These are phyloP conservation scores for Turritopsis dohrnii DNA, from an alignment of 30 jellyfish, hydroid and myxozoan genomes.

Conservation along the genomic window DNA sequence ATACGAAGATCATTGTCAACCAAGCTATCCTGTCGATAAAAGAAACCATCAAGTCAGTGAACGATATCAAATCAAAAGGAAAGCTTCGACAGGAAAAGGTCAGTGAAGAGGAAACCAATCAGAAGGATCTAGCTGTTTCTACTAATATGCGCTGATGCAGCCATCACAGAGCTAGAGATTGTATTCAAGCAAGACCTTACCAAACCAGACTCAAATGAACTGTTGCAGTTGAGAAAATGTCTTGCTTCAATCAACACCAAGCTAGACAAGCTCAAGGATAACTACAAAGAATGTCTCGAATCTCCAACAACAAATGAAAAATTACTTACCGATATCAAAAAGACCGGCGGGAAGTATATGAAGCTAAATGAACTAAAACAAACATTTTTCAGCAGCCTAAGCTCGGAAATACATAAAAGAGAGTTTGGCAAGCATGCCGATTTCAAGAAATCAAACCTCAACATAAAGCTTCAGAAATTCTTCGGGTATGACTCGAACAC, in stretches of 20 bases:
- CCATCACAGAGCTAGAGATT: conserved; percentile 9
- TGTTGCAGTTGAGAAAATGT: conserved; percentile 1
- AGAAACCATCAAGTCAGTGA: neutral
- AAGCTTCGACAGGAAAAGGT: neutral
- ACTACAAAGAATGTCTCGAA: conserved; percentile 6
- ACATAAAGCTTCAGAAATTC: conserved; percentile 19
- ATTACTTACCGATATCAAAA: neutral
- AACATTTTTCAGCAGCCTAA: conserved; percentile 5
- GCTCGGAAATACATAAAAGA: neutral
- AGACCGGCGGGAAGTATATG: conserved; percentile 4
- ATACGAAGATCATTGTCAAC: neutral
- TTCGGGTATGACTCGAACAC: conserved; percentile 4
- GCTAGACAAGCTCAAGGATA: conserved; percentile 6
- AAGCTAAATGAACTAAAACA: conserved; percentile 1
- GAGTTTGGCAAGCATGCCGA: neutral
- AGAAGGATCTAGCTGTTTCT: conserved; percentile 3
- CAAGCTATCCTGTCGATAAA: conserved; percentile 1
- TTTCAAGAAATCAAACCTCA: conserved; percentile 18
- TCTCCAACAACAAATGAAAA: neutral
- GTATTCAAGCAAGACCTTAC: neutral
- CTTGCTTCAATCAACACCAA: conserved; percentile 1
- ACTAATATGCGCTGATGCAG: conserved; percentile 5
- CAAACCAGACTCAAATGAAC: neutral
- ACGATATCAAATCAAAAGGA: neutral
- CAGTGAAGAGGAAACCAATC: neutral